These are phyloP conservation scores for Trigoniulus corallinus DNA, from an alignment of 1,140 invertebrate species.

Conservation along the genomic window DNA sequence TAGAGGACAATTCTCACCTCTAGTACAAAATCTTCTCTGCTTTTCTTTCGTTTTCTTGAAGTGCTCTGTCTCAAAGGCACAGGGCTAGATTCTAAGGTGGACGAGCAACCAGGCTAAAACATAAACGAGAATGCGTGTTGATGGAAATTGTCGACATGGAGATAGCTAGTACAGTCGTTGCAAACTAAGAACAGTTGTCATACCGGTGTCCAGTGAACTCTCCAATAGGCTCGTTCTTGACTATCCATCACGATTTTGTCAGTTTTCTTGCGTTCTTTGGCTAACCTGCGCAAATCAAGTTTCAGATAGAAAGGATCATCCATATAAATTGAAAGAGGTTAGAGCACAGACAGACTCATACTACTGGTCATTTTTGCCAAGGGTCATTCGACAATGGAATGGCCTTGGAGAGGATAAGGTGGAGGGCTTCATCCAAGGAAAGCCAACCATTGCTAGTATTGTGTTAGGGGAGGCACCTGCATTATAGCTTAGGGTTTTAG, in stretches of 20 bases:
- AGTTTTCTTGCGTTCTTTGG: constrained; percentile 83
- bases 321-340: too few relatives aligned
- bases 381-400: too few relatives aligned
- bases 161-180: too few relatives aligned
- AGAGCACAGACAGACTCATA: too few relatives aligned
- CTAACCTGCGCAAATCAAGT: constrained; percentile 37
- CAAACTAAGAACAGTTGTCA: constrained; percentile 2
- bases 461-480: too few relatives aligned
- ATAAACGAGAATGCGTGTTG: not conserved
- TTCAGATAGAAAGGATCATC: too few relatives aligned
- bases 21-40: not conserved
- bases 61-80: not conserved
- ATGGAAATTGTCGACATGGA: not conserved
- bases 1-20: not conserved
- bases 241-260: constrained; percentile 91
- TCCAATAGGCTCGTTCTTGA: constrained; percentile 93
- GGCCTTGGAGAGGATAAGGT: too few relatives aligned
- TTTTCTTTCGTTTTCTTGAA: not conserved
- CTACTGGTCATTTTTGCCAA: too few relatives aligned
- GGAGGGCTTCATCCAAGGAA: too few relatives aligned
- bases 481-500: too few relatives aligned
- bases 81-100: constrained; percentile 1
- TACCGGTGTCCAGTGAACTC: constrained; percentile 70
- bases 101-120: not conserved
- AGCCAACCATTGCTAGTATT: too few relatives aligned